Base-by-base conservation (phyloP, 2,797 vertebrate species). In the Benthosema pterotum region DNA sequence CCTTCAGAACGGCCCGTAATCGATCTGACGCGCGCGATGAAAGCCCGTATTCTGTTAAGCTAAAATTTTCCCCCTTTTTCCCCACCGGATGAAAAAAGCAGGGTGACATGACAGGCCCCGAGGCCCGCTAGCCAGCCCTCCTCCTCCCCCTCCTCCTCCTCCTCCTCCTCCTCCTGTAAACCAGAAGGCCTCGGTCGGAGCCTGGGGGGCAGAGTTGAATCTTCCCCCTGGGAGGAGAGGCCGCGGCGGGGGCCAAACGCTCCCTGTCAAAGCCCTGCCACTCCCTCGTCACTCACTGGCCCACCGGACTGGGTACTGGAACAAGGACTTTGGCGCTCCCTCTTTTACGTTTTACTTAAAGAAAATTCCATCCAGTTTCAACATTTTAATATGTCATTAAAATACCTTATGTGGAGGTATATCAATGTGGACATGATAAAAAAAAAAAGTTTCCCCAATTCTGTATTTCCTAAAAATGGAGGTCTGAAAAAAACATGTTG, bases 21-120 rank as follows among this genome's bases (percentile, higher is more conserved):
- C 79, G 81, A 83, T 85, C 72, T 90, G 94, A 93, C 92, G 91
- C 87, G 91, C 87, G 72, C 74, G 88, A 88, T 90, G 91, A 92
- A 93, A 94, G 91, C 88, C 88, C 66, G 88, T 84, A 80, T 91
- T 93, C 91, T 82, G 79, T 85, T 83, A 81, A 84, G 78, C 85
- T 83, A 85, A 77, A 85, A 89, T 84, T 90, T 89, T 80, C 78
- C 74, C 63, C 22, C 5, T 25, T 25, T 52, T 28, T 75, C 77
- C 65, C 72, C 2, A 22, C 72, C 73, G 76, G 46, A 85, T 78
- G 84, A 90, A 92, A 90, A 92, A 92, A 91, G 77, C 86, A 65
- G 84, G 76, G 84, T 80, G 90, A 89, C 92, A 83, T 25, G 22
- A 25, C 22, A 25, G 22, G 22, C 22, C 22, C n/a, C n/a, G n/a